Conservation (phyloP, 2,113 vertebrate genomes). For the Rhea americana region DNA sequence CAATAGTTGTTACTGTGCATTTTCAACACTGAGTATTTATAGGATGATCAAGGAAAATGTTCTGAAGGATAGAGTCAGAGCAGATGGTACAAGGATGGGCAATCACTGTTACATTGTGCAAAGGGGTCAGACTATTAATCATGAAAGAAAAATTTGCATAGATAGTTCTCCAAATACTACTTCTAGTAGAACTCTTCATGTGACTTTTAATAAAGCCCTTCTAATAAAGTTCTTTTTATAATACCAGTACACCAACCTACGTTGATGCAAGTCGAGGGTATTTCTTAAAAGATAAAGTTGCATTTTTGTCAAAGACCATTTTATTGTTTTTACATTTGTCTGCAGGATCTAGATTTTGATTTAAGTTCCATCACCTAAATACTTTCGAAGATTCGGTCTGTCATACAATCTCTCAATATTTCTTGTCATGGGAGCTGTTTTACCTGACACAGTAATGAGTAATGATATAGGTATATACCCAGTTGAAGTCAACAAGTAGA, state of each 20-base stretch:
- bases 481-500: not conserved
- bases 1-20: not conserved
- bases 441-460: not conserved
- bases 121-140: not conserved
- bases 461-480: not conserved
- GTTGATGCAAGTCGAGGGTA: not conserved
- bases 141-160: not conserved
- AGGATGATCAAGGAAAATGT: not conserved
- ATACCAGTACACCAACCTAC: not conserved
- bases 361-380: not conserved
- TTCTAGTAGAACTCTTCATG: not conserved
- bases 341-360: not conserved
- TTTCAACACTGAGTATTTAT: not conserved
- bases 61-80: not conserved
- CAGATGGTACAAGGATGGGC: not conserved
- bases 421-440: not conserved
- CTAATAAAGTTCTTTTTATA: not conserved
- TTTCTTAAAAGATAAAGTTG: not conserved
- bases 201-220: not conserved
- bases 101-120: not conserved
- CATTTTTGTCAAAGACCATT: not conserved
- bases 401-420: not conserved
- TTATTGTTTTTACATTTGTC: not conserved
- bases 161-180: not conserved
- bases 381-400: not conserved